A percentile compares a stretch with the other conserved stretches of the same genome.
phyloP scores from a whole-genome alignment of 2,888 invertebrate genomes.

The Ophioninae sp. region DNA sequence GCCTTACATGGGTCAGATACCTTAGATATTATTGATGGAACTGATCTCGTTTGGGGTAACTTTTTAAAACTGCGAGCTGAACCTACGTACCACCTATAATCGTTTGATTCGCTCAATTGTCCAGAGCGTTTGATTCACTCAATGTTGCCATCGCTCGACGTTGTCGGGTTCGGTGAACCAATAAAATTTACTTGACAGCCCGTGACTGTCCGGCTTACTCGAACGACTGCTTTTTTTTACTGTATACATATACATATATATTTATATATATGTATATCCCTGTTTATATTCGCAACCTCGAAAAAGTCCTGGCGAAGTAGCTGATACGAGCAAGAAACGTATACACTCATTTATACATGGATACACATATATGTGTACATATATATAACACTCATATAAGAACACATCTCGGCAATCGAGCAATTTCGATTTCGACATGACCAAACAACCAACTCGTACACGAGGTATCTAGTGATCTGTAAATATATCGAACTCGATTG shows the following conservation, averaged over 20 bases:
- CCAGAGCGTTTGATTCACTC: not conserved
- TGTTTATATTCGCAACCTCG: constrained; percentile 52
- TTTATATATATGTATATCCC: constrained; percentile 22
- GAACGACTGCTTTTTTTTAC: constrained; percentile 15
- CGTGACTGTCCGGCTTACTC: not conserved
- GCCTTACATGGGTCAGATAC: too few relatives aligned
- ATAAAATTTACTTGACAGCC: constrained; percentile 10
- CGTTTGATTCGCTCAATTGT: too few relatives aligned
- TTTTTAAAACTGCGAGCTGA: too few relatives aligned
- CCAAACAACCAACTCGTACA: constrained; percentile 68
- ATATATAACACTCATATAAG: constrained; percentile 16
- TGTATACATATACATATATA: too few relatives aligned
- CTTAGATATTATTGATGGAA: too few relatives aligned
- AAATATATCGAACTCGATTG: constrained; percentile 75
- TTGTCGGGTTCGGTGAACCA: not conserved
- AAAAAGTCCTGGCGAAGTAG: constrained; percentile 51
- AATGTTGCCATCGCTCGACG: not conserved
- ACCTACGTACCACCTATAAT: not conserved
- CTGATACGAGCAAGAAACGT: constrained; percentile 42
- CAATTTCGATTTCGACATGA: constrained; percentile 76
- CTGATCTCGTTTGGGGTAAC: too few relatives aligned
- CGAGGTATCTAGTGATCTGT: constrained; percentile 74
- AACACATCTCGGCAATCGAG: constrained; percentile 61
- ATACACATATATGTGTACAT: constrained; percentile 1
- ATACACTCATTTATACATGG: not conserved